Conservation (phyloP, 2,797 vertebrate genomes). For the Hemitrygon akajei region DNA sequence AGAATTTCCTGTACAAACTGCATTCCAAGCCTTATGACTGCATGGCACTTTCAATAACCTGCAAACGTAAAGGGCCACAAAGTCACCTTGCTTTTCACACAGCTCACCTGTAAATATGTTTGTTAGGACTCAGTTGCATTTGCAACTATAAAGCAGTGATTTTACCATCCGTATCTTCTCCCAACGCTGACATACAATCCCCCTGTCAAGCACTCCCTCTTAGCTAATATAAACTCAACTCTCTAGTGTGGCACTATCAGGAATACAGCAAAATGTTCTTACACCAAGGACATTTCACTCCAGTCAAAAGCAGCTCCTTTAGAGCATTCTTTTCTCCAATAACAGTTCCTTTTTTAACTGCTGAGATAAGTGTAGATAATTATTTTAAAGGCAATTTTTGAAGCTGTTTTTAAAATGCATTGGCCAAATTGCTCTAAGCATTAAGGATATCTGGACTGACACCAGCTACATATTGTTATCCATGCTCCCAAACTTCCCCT, state of each 20-base stretch:
- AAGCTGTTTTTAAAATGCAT: not conserved
- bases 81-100: not conserved
- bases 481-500: not conserved
- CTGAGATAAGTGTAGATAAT: not conserved
- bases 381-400: not conserved
- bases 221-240: conserved; percentile 13
- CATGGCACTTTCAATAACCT: conserved; percentile 1
- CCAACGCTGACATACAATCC: not conserved
- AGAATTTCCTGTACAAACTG: not conserved
- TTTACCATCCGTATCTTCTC: not conserved
- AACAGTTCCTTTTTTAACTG: not conserved
- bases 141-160: not conserved
- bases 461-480: not conserved
- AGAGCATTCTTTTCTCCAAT: not conserved
- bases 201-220: not conserved
- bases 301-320: not conserved
- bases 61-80: not conserved
- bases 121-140: not conserved
- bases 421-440: not conserved
- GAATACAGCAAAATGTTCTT: not conserved
- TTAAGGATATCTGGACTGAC: not conserved
- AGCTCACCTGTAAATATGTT: not conserved
- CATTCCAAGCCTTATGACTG: conserved; percentile 13
- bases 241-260: not conserved
- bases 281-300: not conserved